Evolutionary conservation across 2,797 vertebrate species (phyloP).

Genomic region (Acrossocheilus fasciatus): DNA sequence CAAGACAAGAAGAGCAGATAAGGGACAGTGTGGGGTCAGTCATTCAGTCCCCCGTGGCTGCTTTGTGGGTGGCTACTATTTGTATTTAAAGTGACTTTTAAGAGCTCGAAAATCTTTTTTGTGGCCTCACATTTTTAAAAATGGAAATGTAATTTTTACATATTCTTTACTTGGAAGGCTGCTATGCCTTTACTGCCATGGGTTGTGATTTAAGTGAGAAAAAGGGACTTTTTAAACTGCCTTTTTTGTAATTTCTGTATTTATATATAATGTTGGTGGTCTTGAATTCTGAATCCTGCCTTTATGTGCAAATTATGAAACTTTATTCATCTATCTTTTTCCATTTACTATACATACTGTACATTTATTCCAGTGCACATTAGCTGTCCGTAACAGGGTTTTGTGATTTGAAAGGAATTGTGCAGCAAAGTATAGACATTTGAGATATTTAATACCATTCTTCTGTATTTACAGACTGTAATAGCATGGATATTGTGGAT

Average conservation of each 20-base stretch:
- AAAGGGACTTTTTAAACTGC: background rate
- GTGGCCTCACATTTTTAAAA: constrained; percentile 16
- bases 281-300: constrained; percentile 4
- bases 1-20: constrained; percentile 81
- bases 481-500: background rate
- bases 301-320: background rate
- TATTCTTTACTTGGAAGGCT: background rate
- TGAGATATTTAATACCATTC: background rate
- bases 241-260: background rate
- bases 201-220: background rate
- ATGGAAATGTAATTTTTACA: background rate
- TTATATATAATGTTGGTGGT: background rate
- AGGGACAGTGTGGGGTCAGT: constrained; percentile 56
- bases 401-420: background rate
- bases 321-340: background rate
- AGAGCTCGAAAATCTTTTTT: background rate
- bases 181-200: background rate
- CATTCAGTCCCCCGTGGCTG: background rate
- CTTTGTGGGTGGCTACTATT: constrained; percentile 13
- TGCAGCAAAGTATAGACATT: background rate
- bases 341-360: background rate
- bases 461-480: background rate
- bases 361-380: background rate
- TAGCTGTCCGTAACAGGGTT: background rate
- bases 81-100: background rate